These are phyloP conservation scores for Lycopodina hypogea DNA, from an alignment of 37 sponge, comb jelly and placozoan species.

Conservation along the genomic window DNA sequence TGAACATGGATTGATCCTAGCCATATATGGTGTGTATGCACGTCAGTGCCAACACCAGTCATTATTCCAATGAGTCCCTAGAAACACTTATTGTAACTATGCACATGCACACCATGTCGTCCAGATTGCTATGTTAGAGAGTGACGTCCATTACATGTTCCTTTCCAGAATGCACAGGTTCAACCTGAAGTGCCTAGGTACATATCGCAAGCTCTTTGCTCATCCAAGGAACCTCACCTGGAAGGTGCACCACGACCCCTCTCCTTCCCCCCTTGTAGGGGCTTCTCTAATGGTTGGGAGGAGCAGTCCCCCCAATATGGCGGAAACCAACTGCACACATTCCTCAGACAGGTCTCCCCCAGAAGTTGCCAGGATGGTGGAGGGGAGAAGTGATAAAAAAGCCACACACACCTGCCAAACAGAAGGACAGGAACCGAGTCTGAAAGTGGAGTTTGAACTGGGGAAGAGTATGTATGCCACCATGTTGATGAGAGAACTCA, in stretches of 20 bases:
- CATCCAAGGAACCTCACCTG: conserved; percentile 35
- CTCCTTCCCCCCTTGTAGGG: neutral
- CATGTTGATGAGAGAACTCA: conserved; percentile 29
- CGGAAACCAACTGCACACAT: too few species aligned
- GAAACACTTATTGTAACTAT: too few species aligned
- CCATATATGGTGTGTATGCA: too few species aligned
- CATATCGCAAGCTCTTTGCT: conserved; percentile 40
- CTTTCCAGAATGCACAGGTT: conserved; percentile 5
- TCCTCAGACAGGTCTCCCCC: too few species aligned
- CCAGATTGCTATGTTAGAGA: too few species aligned
- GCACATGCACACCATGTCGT: too few species aligned
- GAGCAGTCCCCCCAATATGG: neutral
- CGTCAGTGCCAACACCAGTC: too few species aligned
- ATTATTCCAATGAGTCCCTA: too few species aligned
- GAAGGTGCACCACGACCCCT: neutral
- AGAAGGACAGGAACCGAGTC: neutral
- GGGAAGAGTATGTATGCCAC: conserved; percentile 21
- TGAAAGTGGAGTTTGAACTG: conserved; percentile 20
- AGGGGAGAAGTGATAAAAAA: neutral
- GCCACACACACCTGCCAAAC: neutral
- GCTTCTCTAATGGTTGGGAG: neutral
- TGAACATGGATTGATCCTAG: too few species aligned
- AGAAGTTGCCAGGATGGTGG: neutral
- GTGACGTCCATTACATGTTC: too few species aligned
- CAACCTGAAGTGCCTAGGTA: conserved; percentile 3